These are phyloP conservation scores for Camponotus vicinus DNA, from an alignment of 1,140 invertebrate genomes.

Conservation along the genomic window DNA sequence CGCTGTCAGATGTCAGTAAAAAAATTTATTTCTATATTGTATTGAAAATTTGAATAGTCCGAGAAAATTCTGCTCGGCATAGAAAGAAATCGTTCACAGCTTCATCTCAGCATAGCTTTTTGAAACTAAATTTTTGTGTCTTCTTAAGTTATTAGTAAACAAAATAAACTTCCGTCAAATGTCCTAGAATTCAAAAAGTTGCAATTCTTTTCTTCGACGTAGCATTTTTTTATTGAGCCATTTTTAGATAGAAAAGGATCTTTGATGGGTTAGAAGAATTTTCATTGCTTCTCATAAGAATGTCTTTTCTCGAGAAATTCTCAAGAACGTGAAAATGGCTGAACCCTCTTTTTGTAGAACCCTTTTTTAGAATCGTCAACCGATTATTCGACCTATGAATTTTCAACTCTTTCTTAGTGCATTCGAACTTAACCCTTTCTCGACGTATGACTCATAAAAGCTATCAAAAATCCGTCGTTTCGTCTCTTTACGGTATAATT, in stretches of 20 bases:
- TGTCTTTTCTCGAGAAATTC: neutral
- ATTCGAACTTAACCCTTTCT: slow-evolving; percentile 62
- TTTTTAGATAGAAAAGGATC: neutral
- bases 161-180: neutral
- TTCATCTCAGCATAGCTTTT: neutral
- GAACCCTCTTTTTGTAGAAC: slow-evolving; percentile 26
- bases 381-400: neutral
- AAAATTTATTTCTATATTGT: neutral
- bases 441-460: neutral
- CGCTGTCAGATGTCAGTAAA: neutral
- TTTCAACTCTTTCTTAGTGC: slow-evolving; percentile 43
- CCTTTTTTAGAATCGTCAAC: neutral
- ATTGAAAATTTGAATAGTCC: neutral
- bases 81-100: neutral
- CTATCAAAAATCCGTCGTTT: slow-evolving; percentile 30
- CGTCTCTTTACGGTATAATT: slow-evolving; percentile 53
- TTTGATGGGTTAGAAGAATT: neutral
- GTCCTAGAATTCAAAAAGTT: neutral
- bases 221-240: neutral
- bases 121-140: no score
- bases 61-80: no score
- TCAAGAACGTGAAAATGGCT: neutral
- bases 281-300: neutral
- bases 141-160: neutral
- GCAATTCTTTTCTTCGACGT: neutral